Evolutionary conservation across 2,113 vertebrate genomes (phyloP).

Genomic region (Haliaeetus leucogaster): DNA sequence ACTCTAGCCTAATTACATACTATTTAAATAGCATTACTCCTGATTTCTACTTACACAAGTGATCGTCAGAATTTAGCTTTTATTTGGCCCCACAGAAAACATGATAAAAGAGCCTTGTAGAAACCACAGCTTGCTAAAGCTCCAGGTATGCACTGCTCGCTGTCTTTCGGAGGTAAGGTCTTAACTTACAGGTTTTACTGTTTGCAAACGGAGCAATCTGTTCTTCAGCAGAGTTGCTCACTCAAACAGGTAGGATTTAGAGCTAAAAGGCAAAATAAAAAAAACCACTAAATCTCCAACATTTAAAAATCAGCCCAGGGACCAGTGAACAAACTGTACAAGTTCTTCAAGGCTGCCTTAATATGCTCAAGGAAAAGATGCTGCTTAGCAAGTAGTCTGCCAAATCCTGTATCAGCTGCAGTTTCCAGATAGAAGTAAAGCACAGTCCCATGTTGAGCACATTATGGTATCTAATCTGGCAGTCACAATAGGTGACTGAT

Average conservation of each 20-base stretch:
- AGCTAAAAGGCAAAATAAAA: not conserved
- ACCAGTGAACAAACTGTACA: not conserved
- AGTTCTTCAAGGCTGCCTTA: not conserved
- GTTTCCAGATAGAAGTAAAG: slow-evolving; percentile 52
- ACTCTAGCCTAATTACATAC: slow-evolving; percentile 27
- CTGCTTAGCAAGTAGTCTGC: slow-evolving; percentile 17
- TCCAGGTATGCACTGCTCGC: not conserved
- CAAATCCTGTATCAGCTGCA: slow-evolving; percentile 39
- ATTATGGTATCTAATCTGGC: slow-evolving; percentile 49
- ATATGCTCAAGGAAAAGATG: not conserved
- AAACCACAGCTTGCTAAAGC: not conserved
- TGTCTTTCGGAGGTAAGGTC: not conserved
- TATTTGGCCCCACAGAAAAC: slow-evolving; percentile 1
- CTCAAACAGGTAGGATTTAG: not conserved
- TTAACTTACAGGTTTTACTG: not conserved
- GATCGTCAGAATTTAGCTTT: slow-evolving; percentile 31
- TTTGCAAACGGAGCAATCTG: not conserved
- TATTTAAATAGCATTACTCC: slow-evolving; percentile 50
- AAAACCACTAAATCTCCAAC: not conserved
- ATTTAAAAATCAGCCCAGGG: not conserved
- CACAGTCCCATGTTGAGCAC: slow-evolving; percentile 37
- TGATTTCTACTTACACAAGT: slow-evolving; percentile 1
- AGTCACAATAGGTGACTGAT: slow-evolving; percentile 59
- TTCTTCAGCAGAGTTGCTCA: not conserved
- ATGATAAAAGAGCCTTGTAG: not conserved